Percentiles rank a stretch among this genome's conserved stretches.
phyloP scores from a whole-genome alignment of 2,797 vertebrate genomes.

The Gobionotothen gibberifrons region DNA sequence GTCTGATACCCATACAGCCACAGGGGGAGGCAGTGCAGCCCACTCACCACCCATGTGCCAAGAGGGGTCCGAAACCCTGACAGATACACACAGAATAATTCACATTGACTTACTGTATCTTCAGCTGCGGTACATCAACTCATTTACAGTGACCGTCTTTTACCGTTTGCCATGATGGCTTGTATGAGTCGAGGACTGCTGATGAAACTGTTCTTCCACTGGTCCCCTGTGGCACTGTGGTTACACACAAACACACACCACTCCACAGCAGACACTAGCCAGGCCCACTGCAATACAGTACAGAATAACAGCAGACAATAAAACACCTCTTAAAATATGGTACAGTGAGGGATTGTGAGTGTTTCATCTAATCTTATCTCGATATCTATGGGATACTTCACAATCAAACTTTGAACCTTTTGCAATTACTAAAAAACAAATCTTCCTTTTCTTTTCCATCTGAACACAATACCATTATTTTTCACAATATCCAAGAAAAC shows the following conservation, averaged over 20 bases:
- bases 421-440: too few species aligned
- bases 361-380: too few species aligned
- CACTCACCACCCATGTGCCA: conserved; percentile 73
- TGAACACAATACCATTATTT: too few species aligned
- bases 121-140: neutral
- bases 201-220: conserved; percentile 79
- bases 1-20: conserved; percentile 71
- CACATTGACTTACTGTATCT: neutral
- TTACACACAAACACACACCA: conserved; percentile 85
- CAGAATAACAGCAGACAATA: neutral
- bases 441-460: too few species aligned
- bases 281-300: conserved; percentile 71
- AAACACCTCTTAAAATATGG: neutral
- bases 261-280: conserved; percentile 78
- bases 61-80: conserved; percentile 74
- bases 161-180: conserved; percentile 80
- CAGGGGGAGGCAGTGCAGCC: conserved; percentile 76
- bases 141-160: neutral
- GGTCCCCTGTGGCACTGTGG: conserved; percentile 71
- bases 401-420: too few species aligned
- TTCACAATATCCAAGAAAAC: too few species aligned
- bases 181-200: conserved; percentile 67
- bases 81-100: neutral
- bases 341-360: too few species aligned
- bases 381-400: too few species aligned